Evolutionary conservation across 1,140 invertebrate genomes (phyloP), one percentile per base, ranked within the genome.

Genomic region (Drosophila sproati): DNA sequence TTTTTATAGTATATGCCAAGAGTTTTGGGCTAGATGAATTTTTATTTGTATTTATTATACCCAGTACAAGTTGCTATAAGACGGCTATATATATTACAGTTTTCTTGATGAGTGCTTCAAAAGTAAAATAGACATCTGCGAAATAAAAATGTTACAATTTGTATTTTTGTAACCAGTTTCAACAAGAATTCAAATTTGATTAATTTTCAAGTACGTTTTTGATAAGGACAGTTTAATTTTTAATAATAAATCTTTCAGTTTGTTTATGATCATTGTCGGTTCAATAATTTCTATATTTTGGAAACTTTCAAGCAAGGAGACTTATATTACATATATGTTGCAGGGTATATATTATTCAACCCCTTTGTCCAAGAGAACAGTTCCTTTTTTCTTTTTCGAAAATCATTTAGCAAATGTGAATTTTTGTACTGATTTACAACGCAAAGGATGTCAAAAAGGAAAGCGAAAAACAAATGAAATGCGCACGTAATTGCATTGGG

Each of bases 401-500:
- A 77, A 73, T 78, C 77, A 76, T 71, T 78, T 75, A 75, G 55
- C 35, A 74, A 75, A 78, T 78, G 74, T 61, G 63, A 77, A 51
- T 67, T 73, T 73, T 73, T 60, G 35, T 34, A 57, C 57, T 69
- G 64, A 77, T 77, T 77, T 73, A 77, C 61, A 75, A 61, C 63
- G 47, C 20, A 66, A 59, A 55, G 47, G 20, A 41, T 28, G 54
- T 31, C 45, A 55, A 39, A 41, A 69, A 12, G 3, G 55, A 73
- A 62, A 51, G 57, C 43, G 57, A 67, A 71, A 74, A 74, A 52
- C 73, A 80, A 86, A 85, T 77, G 66, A 87, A 87, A 86, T 80
- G 48, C 62, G 59, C 68, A 76, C 72, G 86, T 91, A 91, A 91
- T 91, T 91, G 89, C 82, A 91, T 91, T 91, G 54, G 54, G 59